These are phyloP conservation scores for Cyphomyrus plagiostoma DNA, from an alignment of 2,113 vertebrate species.

Conservation along the genomic window DNA sequence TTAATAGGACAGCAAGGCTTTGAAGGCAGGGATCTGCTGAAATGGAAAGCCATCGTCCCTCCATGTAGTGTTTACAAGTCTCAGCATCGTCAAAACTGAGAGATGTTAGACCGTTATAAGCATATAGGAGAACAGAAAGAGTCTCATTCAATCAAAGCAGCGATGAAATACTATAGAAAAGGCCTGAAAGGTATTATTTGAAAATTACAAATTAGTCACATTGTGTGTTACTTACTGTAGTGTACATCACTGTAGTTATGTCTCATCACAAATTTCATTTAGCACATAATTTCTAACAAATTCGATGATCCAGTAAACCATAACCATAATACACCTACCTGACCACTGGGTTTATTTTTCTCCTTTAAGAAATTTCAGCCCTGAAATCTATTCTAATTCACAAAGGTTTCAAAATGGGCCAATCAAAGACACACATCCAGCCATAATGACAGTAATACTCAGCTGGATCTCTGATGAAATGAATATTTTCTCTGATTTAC, in stretches of 20 bases:
- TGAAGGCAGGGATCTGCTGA: neutral
- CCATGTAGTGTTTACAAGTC: neutral
- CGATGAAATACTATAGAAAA: neutral
- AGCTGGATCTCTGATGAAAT: neutral
- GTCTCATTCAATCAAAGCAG: neutral
- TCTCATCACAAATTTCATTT: neutral
- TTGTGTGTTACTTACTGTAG: neutral
- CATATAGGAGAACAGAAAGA: neutral
- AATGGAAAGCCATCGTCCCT: neutral
- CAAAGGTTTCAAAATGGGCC: neutral
- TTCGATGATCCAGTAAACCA: neutral
- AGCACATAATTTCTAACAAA: neutral
- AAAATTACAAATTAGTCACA: neutral
- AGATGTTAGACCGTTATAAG: neutral
- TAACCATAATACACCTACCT: neutral
- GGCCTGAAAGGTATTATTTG: neutral
- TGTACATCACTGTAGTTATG: neutral
- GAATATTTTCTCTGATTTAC: neutral
- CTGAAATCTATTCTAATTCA: neutral
- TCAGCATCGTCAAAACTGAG: neutral
- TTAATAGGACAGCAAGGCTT: slow-evolving; percentile 8
- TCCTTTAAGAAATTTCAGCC: neutral
- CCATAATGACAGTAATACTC: slow-evolving; percentile 7
- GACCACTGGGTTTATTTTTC: too few relatives aligned
- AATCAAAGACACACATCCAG: neutral